Percentiles rank a stretch among this genome's conserved stretches.
These are phyloP conservation scores for Mormyrus lacerda DNA, from an alignment of 2,113 vertebrate species.

Conservation along the genomic window DNA sequence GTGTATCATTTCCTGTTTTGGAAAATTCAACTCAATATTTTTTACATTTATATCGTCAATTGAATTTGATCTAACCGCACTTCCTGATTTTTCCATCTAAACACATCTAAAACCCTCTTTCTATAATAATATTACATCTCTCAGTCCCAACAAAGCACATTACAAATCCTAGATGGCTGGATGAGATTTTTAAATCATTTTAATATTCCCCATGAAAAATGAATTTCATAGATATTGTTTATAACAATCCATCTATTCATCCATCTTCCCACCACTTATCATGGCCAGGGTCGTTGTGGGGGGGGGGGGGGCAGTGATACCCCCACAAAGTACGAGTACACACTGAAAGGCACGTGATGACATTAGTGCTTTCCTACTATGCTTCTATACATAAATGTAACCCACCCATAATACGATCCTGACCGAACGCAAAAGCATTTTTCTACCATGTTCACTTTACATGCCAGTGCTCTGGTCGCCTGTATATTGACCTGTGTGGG, in stretches of 20 bases:
- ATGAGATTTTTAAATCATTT: neutral
- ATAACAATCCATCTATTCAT: neutral
- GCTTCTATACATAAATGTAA: neutral
- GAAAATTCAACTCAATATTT: constrained; percentile 3
- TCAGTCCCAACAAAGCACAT: neutral
- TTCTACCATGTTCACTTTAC: neutral
- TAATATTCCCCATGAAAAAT: neutral
- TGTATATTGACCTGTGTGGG: neutral
- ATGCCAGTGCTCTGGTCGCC: neutral
- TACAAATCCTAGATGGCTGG: neutral
- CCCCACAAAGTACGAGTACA: neutral
- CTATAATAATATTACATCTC: neutral
- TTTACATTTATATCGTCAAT: neutral
- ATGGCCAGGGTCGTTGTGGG: neutral
- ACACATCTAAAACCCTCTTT: neutral
- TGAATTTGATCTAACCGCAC: neutral
- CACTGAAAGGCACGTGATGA: neutral
- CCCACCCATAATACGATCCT: neutral
- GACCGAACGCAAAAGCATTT: neutral
- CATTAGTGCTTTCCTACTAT: neutral
- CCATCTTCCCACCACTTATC: neutral
- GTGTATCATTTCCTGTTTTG: neutral
- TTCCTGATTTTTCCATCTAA: neutral
- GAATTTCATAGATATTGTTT: neutral
- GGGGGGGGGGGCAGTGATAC: neutral